phyloP scores from a whole-genome alignment of 2,888 invertebrate species.

The Incurvaria masculella region DNA sequence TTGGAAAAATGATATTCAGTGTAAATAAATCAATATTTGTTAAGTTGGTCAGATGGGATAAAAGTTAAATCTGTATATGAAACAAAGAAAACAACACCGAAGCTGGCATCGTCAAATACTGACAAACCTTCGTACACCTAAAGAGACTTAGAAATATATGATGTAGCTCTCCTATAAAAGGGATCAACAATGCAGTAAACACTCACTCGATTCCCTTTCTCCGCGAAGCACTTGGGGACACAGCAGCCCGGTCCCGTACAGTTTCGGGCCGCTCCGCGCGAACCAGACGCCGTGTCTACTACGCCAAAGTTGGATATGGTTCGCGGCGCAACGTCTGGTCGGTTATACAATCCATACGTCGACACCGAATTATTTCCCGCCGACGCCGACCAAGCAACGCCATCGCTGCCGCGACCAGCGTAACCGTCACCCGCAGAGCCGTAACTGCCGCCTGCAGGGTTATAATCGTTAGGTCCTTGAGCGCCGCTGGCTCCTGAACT shows the following conservation, averaged over 20 bases:
- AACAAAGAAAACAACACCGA: too few relatives aligned
- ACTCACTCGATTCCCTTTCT: slow-evolving; percentile 77
- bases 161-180: too few relatives aligned
- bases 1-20: not conserved
- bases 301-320: slow-evolving; percentile 29
- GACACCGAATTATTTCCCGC: slow-evolving; percentile 12
- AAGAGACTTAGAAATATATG: too few relatives aligned
- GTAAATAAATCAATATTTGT: not conserved
- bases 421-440: slow-evolving; percentile 20
- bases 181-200: slow-evolving; percentile 1
- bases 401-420: slow-evolving; percentile 4
- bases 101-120: too few relatives aligned
- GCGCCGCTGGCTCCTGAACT: too few relatives aligned
- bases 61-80: too few relatives aligned
- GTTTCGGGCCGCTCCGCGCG: slow-evolving; percentile 42
- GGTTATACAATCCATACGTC: slow-evolving; percentile 16
- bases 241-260: slow-evolving; percentile 69
- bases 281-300: slow-evolving; percentile 26
- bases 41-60: too few relatives aligned
- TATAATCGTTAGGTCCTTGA: not conserved
- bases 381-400: slow-evolving; percentile 24
- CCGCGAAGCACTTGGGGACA: slow-evolving; percentile 83
- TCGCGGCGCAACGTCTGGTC: slow-evolving; percentile 22
- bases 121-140: too few relatives aligned
- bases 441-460: too few relatives aligned